Evolutionary conservation across 2,113 vertebrate species (phyloP).

Genomic region (Brachyistius frenatus): DNA sequence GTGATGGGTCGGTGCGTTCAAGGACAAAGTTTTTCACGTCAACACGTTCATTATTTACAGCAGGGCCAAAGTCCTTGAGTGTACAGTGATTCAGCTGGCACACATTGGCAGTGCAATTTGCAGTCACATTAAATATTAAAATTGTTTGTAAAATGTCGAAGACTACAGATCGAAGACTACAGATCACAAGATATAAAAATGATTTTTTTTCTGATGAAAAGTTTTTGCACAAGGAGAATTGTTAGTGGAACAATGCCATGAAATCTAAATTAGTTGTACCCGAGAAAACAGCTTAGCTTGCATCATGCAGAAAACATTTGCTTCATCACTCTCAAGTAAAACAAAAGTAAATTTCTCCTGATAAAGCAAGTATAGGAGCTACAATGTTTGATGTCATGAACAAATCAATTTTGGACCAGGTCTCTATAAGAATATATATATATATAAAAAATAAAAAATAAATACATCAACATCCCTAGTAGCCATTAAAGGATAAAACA

Average conservation of each 20-base stretch:
- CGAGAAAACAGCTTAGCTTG: background rate
- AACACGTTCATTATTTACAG: background rate
- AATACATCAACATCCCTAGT: background rate
- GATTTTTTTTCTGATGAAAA: background rate
- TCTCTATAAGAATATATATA: background rate
- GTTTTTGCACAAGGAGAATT: background rate
- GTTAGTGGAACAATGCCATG: background rate
- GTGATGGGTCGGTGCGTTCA: background rate
- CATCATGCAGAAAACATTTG: background rate
- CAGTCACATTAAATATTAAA: background rate
- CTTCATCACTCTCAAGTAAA: background rate
- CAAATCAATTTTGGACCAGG: background rate
- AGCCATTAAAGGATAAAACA: background rate
- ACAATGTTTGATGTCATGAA: slow-evolving; percentile 7
- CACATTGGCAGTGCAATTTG: background rate
- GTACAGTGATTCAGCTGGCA: background rate
- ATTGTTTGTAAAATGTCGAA: background rate
- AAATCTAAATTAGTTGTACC: background rate
- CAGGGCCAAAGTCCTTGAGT: background rate
- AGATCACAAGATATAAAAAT: background rate
- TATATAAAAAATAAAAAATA: background rate
- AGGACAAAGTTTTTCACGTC: background rate
- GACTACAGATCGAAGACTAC: too few species aligned
- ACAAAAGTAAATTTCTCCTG: background rate
- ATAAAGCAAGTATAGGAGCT: background rate